A percentile compares a stretch with the other conserved stretches of the same genome.
These are phyloP conservation scores for Brachirus orientalis DNA, from an alignment of 2,113 vertebrate species.

Conservation along the genomic window DNA sequence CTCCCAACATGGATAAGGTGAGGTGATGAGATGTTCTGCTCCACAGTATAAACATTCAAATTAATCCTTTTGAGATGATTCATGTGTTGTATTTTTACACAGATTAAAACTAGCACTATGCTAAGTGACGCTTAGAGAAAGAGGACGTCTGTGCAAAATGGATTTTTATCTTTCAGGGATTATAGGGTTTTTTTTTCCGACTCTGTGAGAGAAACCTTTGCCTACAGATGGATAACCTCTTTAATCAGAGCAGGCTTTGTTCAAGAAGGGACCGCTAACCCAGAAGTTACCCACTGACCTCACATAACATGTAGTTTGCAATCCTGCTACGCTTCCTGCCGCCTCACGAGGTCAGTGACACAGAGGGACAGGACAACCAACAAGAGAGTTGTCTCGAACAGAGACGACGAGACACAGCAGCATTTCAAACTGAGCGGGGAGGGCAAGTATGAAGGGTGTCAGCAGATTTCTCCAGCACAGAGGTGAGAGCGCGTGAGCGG, in stretches of 20 bases:
- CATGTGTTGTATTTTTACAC: conserved; percentile 46
- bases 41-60: conserved; percentile 58
- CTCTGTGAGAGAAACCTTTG: conserved; percentile 3
- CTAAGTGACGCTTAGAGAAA: conserved; percentile 24
- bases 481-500: conserved; percentile 73
- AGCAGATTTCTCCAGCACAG: conserved; percentile 72
- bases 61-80: conserved; percentile 67
- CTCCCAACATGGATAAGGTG: conserved; percentile 32
- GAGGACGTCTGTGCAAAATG: conserved; percentile 9
- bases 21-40: conserved; percentile 54
- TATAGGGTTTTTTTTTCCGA: conserved; percentile 1
- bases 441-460: conserved; percentile 64
- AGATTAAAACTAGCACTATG: conserved; percentile 49
- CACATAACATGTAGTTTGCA: too few relatives aligned
- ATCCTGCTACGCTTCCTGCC: conserved; percentile 18
- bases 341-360: conserved; percentile 47
- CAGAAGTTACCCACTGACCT: conserved; percentile 39
- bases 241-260: conserved; percentile 11
- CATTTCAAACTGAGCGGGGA: conserved; percentile 43
- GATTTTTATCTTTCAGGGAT: conserved; percentile 36
- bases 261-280: too few relatives aligned
- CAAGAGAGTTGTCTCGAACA: conserved; percentile 27
- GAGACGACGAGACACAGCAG: conserved; percentile 63
- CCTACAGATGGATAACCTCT: neutral
- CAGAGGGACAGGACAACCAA: conserved; percentile 53